Percentiles rank a stretch among this genome's conserved stretches.
Conservation (phyloP, 1,140 invertebrate genomes). For the Apis dorsata region DNA sequence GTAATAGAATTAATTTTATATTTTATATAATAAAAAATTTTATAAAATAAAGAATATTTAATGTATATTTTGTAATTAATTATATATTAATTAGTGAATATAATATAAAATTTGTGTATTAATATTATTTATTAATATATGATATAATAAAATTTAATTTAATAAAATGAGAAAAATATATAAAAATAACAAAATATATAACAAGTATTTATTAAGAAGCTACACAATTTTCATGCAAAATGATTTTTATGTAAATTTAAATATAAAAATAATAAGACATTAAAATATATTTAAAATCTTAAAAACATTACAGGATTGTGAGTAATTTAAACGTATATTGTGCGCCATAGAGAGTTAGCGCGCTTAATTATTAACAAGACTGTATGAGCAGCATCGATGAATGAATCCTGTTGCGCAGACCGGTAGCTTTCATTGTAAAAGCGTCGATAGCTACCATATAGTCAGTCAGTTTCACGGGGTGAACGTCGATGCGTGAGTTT, state of each 20-base stretch:
- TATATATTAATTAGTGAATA: background rate
- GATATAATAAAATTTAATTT: background rate
- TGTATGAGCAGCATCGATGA: constrained; percentile 59
- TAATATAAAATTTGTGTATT: background rate
- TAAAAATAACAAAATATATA: background rate
- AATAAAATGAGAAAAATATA: background rate
- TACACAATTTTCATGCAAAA: background rate
- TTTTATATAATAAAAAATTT: constrained; percentile 9
- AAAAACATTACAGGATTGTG: background rate
- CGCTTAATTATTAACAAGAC: constrained; percentile 53
- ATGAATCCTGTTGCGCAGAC: constrained; percentile 66
- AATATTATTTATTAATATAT: background rate
- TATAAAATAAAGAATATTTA: constrained; percentile 8
- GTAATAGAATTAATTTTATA: constrained; percentile 27
- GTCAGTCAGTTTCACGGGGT: constrained; percentile 19
- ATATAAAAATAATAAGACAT: background rate
- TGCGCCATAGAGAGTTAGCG: constrained; percentile 49
- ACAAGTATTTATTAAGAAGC: no score
- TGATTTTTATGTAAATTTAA: background rate
- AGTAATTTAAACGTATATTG: constrained; percentile 5
- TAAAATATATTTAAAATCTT: background rate
- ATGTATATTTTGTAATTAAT: background rate
- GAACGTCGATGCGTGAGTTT: constrained; percentile 6
- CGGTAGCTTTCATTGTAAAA: constrained; percentile 57
- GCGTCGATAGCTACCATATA: constrained; percentile 51